Conservation (phyloP, 2,113 vertebrate genomes). For the Dicaeum eximium region DNA sequence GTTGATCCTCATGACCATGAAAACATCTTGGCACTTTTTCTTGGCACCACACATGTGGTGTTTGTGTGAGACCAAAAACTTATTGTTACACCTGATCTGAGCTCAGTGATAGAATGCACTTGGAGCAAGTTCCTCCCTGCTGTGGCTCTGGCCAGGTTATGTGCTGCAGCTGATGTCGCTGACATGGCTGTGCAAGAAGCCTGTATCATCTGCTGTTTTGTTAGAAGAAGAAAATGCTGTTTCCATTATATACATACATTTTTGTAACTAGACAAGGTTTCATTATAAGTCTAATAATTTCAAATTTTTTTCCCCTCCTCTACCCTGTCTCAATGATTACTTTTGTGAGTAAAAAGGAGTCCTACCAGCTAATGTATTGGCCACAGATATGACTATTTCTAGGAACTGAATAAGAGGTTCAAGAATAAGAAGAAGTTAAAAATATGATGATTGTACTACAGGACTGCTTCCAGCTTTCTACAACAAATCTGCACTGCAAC, state of each 20-base stretch:
- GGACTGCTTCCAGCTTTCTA: background rate
- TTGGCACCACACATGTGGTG: background rate
- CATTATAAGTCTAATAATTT: background rate
- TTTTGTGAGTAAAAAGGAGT: background rate
- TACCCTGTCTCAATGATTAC: background rate
- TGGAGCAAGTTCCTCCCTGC: conserved; percentile 11
- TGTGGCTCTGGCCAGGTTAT: background rate
- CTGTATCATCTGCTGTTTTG: background rate
- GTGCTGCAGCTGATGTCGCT: background rate
- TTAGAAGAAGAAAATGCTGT: conserved; percentile 25
- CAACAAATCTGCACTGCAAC: background rate
- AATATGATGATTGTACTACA: background rate
- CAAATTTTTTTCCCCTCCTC: accelerated
- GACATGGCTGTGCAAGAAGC: background rate
- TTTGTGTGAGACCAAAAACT: background rate
- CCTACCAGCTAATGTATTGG: background rate
- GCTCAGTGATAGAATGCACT: background rate
- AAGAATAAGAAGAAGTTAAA: background rate
- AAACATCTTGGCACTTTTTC: conserved; percentile 43
- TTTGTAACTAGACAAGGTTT: background rate
- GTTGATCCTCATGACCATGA: conserved; percentile 4
- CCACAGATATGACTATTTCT: background rate
- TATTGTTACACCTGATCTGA: background rate
- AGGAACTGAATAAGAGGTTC: background rate
- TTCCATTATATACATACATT: background rate